These are phyloP conservation scores for Oscheius sp. DNA, from an alignment of 2,888 invertebrate genomes.

Conservation along the genomic window DNA sequence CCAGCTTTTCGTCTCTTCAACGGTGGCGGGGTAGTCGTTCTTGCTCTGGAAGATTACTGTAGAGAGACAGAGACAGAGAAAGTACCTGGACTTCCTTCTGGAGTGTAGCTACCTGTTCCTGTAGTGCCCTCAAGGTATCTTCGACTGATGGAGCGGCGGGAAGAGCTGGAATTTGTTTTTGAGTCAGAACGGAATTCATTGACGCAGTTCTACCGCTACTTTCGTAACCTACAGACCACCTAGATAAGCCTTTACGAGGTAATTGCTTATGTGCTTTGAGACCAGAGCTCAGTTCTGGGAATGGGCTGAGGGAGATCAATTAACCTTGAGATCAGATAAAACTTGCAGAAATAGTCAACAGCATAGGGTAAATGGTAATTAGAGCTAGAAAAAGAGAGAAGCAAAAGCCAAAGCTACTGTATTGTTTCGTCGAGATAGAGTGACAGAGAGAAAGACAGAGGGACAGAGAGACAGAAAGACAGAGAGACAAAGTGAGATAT, in stretches of 20 bases:
- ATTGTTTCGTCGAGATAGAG: no score
- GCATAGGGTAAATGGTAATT: no score
- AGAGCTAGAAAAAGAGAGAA: background rate
- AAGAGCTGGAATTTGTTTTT: constrained; percentile 20
- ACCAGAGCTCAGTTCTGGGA: background rate
- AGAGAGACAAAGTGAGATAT: no score
- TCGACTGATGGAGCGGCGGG: constrained; percentile 53
- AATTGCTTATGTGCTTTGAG: background rate
- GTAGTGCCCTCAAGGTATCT: constrained; percentile 48
- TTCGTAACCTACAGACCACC: background rate
- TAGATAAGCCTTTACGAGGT: background rate
- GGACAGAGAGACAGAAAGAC: no score
- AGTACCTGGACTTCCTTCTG: constrained; percentile 45
- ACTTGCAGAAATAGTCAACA: background rate
- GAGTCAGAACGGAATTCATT: background rate
- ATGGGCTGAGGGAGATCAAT: background rate
- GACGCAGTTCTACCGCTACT: background rate
- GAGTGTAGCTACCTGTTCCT: constrained; percentile 47
- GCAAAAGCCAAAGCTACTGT: background rate
- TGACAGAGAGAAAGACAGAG: no score
- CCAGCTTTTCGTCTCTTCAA: constrained; percentile 28
- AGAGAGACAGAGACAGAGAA: background rate
- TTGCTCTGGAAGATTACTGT: constrained; percentile 12
- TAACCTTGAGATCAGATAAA: background rate
- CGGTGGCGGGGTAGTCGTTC: background rate